Conservation (phyloP, 1,140 invertebrate species). For the Ceratoteleas bidentatus region DNA sequence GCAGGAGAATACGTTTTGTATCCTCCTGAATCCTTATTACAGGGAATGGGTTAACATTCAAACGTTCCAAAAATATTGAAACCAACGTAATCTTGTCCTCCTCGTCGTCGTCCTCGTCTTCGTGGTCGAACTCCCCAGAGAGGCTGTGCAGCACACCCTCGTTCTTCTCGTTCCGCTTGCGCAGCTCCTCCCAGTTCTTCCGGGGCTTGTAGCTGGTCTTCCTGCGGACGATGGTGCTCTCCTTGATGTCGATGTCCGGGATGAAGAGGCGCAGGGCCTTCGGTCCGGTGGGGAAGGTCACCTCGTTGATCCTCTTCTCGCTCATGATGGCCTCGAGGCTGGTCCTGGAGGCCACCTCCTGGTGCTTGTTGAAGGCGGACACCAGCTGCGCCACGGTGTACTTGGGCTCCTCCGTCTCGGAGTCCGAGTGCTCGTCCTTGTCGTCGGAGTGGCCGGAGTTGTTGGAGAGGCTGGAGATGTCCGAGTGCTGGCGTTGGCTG, state of each 20-base stretch:
- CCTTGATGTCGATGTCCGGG: slow-evolving; percentile 81
- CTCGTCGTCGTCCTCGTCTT: slow-evolving; percentile 73
- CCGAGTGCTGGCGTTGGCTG: slow-evolving; percentile 74
- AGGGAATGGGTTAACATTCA: too few species aligned
- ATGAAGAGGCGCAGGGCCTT: slow-evolving; percentile 82
- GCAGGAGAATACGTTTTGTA: too few species aligned
- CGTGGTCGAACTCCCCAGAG: slow-evolving; percentile 73
- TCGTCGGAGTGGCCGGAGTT: slow-evolving; percentile 76
- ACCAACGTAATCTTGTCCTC: slow-evolving; percentile 17
- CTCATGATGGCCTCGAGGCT: slow-evolving; percentile 81
- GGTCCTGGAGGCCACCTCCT: slow-evolving; percentile 81
- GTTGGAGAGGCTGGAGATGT: slow-evolving; percentile 76
- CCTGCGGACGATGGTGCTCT: slow-evolving; percentile 77
- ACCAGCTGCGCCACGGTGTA: slow-evolving; percentile 82
- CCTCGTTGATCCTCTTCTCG: slow-evolving; percentile 76
- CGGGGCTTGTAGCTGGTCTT: slow-evolving; percentile 80
- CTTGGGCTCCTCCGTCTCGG: slow-evolving; percentile 81
- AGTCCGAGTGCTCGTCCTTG: slow-evolving; percentile 78
- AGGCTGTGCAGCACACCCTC: slow-evolving; percentile 75
- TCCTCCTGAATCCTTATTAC: too few species aligned
- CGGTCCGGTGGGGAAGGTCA: slow-evolving; percentile 81
- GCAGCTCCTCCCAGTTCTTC: slow-evolving; percentile 79
- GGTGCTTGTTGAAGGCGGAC: slow-evolving; percentile 82
- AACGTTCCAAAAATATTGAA: too few species aligned
- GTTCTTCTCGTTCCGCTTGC: slow-evolving; percentile 78